A percentile compares a stretch with the other conserved stretches of the same genome.
phyloP scores from a whole-genome alignment of 2,888 invertebrate species.

The Meta bourneti region DNA sequence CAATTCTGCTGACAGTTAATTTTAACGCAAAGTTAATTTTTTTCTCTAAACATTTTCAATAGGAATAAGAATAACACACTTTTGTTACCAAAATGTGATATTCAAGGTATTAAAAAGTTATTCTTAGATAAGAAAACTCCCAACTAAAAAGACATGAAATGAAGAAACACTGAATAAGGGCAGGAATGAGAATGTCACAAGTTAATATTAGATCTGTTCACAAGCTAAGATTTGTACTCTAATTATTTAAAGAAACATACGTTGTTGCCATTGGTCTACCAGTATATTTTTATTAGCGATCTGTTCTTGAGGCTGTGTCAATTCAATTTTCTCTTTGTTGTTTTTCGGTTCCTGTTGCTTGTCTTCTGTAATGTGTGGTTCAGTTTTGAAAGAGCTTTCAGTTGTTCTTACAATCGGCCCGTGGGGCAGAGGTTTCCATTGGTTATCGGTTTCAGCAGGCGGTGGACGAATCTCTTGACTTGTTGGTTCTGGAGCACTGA shows the following conservation, averaged over 20 bases:
- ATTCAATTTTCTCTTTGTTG: not conserved
- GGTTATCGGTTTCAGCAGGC: constrained; percentile 33
- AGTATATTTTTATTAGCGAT: not conserved
- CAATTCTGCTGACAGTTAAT: too few relatives aligned
- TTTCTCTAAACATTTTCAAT: too few relatives aligned
- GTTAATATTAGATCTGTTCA: too few relatives aligned
- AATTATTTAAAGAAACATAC: not conserved
- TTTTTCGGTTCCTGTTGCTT: not conserved
- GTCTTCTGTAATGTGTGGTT: not conserved
- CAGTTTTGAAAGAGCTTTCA: constrained; percentile 22
- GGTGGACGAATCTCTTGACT: constrained; percentile 48
- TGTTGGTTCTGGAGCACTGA: constrained; percentile 54
- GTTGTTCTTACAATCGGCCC: constrained; percentile 55
- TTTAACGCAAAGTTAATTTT: too few relatives aligned
- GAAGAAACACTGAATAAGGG: too few relatives aligned
- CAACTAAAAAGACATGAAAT: too few relatives aligned
- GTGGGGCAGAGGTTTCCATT: constrained; percentile 72
- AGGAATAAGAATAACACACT: too few relatives aligned
- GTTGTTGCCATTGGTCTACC: not conserved
- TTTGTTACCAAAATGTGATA: too few relatives aligned
- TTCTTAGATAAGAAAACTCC: too few relatives aligned
- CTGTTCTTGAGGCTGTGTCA: not conserved
- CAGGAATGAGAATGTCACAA: too few relatives aligned
- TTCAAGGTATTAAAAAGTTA: too few relatives aligned
- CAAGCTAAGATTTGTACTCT: too few relatives aligned